Percentiles rank a stretch among this genome's conserved stretches.
Conservation (phyloP, 2,888 invertebrate species). For the Sclerodermus sp. region DNA sequence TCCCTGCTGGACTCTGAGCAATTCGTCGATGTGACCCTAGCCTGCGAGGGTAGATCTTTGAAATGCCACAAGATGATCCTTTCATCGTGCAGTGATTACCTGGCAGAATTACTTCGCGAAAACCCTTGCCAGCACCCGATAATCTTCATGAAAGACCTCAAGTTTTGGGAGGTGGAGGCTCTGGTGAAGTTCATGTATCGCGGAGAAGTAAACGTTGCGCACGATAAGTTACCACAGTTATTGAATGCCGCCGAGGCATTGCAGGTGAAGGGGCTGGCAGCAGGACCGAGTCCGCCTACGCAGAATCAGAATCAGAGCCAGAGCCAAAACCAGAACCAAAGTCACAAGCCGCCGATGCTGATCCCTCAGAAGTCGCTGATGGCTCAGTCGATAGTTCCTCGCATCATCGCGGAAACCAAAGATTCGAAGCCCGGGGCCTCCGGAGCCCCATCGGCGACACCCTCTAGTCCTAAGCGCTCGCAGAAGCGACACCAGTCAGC, state of each 20-base stretch:
- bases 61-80: conserved; percentile 86
- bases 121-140: conserved; percentile 87
- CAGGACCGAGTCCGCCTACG: conserved; percentile 50
- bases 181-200: conserved; percentile 90
- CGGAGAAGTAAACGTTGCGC: conserved; percentile 85
- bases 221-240: conserved; percentile 80
- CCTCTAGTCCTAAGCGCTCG: conserved; percentile 46
- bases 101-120: conserved; percentile 76
- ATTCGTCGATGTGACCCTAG: conserved; percentile 86
- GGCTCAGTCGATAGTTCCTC: conserved; percentile 30
- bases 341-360: conserved; percentile 43
- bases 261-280: conserved; percentile 72
- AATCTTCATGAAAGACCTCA: conserved; percentile 81
- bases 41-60: conserved; percentile 82
- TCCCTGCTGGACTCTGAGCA: conserved; percentile 75
- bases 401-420: conserved; percentile 38
- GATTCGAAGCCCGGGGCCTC: conserved; percentile 38
- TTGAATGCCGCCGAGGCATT: conserved; percentile 81
- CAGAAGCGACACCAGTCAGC: conserved; percentile 46
- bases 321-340: conserved; percentile 27
- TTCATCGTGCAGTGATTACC: conserved; percentile 83
- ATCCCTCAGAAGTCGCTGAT: conserved; percentile 44
- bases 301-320: no score
- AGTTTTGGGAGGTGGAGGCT: conserved; percentile 81
- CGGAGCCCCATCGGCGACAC: conserved; percentile 21